phyloP scores from a whole-genome alignment of 2,113 vertebrate species.

The Nesogale talazaci region DNA sequence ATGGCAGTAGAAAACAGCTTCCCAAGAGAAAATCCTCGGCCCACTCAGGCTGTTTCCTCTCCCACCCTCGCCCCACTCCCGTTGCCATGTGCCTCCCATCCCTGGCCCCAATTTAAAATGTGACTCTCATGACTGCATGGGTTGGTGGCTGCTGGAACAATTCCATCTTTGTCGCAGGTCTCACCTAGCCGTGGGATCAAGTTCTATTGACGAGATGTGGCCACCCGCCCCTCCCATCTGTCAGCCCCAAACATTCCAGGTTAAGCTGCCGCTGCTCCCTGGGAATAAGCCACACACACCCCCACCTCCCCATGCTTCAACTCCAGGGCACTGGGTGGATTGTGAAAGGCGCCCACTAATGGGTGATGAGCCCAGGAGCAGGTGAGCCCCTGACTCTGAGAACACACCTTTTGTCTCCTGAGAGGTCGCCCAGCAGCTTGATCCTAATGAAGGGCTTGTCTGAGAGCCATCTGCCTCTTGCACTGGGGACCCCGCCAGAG shows the following conservation, averaged over 20 bases:
- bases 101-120: neutral
- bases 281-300: slow-evolving; percentile 52
- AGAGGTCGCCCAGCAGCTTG: slow-evolving; percentile 32
- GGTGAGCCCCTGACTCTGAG: slow-evolving; percentile 61
- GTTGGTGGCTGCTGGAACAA: slow-evolving; percentile 60
- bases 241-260: slow-evolving; percentile 61
- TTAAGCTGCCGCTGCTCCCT: slow-evolving; percentile 55
- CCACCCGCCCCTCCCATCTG: slow-evolving; percentile 76
- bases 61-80: neutral
- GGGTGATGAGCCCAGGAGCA: slow-evolving; percentile 42
- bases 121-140: neutral
- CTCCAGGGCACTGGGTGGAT: neutral
- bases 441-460: slow-evolving; percentile 62
- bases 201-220: slow-evolving; percentile 57
- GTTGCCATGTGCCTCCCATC: neutral
- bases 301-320: neutral
- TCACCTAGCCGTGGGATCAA: slow-evolving; percentile 73
- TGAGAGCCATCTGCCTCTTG: slow-evolving; percentile 66
- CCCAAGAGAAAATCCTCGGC: neutral
- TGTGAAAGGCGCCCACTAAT: slow-evolving; percentile 36
- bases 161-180: slow-evolving; percentile 75
- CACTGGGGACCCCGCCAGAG: slow-evolving; percentile 3
- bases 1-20: neutral
- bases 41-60: neutral
- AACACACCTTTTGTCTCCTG: slow-evolving; percentile 62